phyloP scores from a whole-genome alignment of 2,888 invertebrate species.

The Chrysolina oricalcia region DNA sequence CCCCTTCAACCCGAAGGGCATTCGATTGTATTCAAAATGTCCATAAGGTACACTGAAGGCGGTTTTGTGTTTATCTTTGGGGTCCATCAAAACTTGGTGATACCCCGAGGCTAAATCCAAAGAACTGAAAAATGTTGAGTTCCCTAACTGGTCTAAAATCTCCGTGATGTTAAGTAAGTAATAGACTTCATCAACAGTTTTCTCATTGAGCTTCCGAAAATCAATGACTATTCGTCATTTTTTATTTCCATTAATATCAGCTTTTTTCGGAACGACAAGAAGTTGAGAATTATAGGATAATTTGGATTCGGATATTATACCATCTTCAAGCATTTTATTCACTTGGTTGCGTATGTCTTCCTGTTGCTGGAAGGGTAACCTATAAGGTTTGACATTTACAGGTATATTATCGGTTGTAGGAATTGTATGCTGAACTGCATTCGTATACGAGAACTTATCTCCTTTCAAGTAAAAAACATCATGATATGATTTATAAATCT shows the following conservation, averaged over 20 bases:
- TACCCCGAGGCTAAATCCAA: conserved; percentile 4
- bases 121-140: not conserved
- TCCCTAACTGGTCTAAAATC: not conserved
- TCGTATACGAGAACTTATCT: too few species aligned
- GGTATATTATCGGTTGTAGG: too few species aligned
- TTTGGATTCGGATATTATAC: conserved; percentile 14
- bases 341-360: too few species aligned
- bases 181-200: not conserved
- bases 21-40: not conserved
- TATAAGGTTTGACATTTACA: too few species aligned
- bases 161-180: not conserved
- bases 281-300: conserved; percentile 1
- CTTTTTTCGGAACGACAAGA: not conserved
- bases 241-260: conserved; percentile 4
- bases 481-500: too few species aligned
- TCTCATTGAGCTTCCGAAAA: conserved; percentile 3
- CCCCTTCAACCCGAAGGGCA: not conserved
- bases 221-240: conserved; percentile 1
- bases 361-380: too few species aligned
- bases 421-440: too few species aligned
- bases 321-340: conserved; percentile 1
- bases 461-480: too few species aligned
- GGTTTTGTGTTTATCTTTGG: not conserved
- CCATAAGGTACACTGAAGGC: conserved; percentile 3
- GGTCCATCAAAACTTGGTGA: not conserved